These are phyloP conservation scores for Sphaerophoria taeniata DNA, from an alignment of 2,888 invertebrate species.

Conservation along the genomic window DNA sequence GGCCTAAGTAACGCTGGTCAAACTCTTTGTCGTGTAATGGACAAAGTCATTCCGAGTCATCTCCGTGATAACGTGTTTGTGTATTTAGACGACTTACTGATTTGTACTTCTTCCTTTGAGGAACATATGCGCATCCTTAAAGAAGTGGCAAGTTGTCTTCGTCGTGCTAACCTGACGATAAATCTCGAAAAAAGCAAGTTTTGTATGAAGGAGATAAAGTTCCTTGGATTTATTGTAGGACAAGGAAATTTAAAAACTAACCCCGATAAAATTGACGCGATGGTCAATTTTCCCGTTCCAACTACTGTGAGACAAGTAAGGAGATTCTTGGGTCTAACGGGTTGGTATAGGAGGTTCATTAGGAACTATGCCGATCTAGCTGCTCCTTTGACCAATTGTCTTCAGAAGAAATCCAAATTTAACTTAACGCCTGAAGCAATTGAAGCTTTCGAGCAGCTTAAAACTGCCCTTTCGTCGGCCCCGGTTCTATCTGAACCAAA, in stretches of 20 bases:
- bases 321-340: not conserved
- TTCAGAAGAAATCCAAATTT: too few species aligned
- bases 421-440: too few species aligned
- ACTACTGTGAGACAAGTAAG: not conserved
- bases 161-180: not conserved
- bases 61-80: not conserved
- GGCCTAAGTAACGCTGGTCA: not conserved
- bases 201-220: too few species aligned
- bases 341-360: conserved; percentile 9
- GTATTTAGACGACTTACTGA: conserved; percentile 1
- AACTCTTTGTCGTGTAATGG: not conserved
- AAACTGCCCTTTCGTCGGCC: too few species aligned
- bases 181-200: not conserved
- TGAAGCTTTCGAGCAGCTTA: too few species aligned
- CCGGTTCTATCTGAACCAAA: too few species aligned
- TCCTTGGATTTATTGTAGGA: too few species aligned
- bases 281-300: conserved; percentile 7
- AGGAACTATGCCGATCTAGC: not conserved
- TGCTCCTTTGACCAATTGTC: not conserved
- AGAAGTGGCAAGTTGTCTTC: conserved; percentile 1
- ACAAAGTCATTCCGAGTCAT: not conserved
- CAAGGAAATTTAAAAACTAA: not conserved
- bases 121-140: not conserved
- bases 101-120: too few species aligned
- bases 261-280: conserved; percentile 1